Evolutionary conservation across 2,113 vertebrate genomes (phyloP).

Genomic region (Myotis yumanensis): DNA sequence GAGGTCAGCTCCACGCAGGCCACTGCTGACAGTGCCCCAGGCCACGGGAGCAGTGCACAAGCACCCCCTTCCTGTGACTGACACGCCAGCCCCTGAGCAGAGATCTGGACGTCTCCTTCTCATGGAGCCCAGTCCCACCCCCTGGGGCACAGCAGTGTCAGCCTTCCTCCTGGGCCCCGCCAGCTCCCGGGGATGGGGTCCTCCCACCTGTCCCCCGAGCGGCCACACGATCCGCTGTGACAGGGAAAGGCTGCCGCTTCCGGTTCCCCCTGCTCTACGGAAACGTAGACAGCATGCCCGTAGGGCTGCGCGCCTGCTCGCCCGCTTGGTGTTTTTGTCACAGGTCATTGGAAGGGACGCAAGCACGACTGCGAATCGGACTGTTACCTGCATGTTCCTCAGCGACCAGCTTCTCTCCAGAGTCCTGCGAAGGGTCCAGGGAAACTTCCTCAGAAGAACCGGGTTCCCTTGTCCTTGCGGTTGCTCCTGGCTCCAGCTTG

Average conservation of each 20-base stretch:
- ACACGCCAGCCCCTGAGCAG: background rate
- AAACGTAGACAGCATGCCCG: accelerated
- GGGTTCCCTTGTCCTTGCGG: constrained; percentile 66
- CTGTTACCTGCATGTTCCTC: constrained; percentile 84
- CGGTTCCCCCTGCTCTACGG: background rate
- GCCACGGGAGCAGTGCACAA: accelerated
- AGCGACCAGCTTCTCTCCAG: constrained; percentile 82
- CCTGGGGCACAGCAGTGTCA: accelerated
- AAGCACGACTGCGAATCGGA: no score
- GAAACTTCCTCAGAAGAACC: constrained; percentile 73
- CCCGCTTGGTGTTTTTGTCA: background rate
- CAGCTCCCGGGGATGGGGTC: accelerated
- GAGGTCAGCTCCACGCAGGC: background rate
- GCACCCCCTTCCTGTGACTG: background rate
- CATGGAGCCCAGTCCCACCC: background rate
- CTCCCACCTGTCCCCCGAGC: accelerated
- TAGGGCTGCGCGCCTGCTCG: background rate
- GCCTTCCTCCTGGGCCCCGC: background rate
- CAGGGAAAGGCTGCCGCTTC: background rate
- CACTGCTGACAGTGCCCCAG: accelerated
- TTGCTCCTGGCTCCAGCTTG: constrained; percentile 91
- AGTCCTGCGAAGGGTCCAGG: constrained; percentile 73
- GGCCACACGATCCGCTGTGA: background rate
- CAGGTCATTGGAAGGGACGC: accelerated
- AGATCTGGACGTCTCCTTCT: accelerated